Percentiles rank a stretch among this genome's conserved stretches.
phyloP scores from a whole-genome alignment of 23 tunicate genomes.

The Oikopleura dioica region DNA sequence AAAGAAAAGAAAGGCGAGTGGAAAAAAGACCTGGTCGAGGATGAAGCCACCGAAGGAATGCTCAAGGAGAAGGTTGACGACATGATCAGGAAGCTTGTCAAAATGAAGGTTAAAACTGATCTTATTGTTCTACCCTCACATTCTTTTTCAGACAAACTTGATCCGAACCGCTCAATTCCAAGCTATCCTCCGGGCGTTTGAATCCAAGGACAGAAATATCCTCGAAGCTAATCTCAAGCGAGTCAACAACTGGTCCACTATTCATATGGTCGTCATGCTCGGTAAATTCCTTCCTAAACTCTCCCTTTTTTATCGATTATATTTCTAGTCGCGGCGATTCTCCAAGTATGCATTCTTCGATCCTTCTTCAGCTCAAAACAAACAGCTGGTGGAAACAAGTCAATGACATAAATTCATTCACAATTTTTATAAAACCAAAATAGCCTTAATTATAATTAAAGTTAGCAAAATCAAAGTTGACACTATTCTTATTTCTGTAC shows the following conservation, averaged over 20 bases:
- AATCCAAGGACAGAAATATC: slow-evolving; percentile 55
- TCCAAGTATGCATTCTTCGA: too few relatives aligned
- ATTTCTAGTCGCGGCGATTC: too few relatives aligned
- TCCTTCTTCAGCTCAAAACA: too few relatives aligned
- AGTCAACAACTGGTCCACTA: slow-evolving; percentile 56
- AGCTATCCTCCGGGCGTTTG: slow-evolving; percentile 38
- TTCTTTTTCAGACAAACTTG: slow-evolving; percentile 23
- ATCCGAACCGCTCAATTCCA: slow-evolving; percentile 54
- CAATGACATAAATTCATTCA: too few relatives aligned
- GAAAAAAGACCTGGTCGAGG: slow-evolving; percentile 50
- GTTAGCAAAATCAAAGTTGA: too few relatives aligned
- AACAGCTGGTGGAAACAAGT: too few relatives aligned
- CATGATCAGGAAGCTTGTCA: slow-evolving; percentile 3
- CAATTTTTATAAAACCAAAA: too few relatives aligned
- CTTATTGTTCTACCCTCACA: neutral
- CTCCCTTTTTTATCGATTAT: too few relatives aligned
- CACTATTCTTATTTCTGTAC: too few relatives aligned
- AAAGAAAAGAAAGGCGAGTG: too few relatives aligned
- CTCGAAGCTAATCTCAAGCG: slow-evolving; percentile 47
- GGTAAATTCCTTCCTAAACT: too few relatives aligned
- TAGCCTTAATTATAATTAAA: too few relatives aligned
- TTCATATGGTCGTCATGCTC: slow-evolving; percentile 53
- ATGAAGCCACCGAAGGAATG: slow-evolving; percentile 41
- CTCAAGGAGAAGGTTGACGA: slow-evolving; percentile 43
- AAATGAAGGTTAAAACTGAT: neutral